Percentiles rank a stretch among this genome's conserved stretches.
Conservation (phyloP, 2,797 vertebrate genomes). For the Ctenosaura bakeri region DNA sequence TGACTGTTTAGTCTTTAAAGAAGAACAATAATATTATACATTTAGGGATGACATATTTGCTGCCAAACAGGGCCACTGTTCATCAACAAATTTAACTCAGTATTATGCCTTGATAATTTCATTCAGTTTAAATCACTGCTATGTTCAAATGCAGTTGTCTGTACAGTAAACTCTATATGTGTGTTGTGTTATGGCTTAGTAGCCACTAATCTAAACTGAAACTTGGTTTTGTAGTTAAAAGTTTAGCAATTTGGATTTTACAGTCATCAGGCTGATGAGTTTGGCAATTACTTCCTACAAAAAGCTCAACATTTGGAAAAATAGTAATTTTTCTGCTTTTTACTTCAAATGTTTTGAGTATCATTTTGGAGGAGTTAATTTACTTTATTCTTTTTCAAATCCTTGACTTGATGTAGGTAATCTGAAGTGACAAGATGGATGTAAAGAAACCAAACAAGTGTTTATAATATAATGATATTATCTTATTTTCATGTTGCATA, state of each 20-base stretch:
- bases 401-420: background rate
- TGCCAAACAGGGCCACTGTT: background rate
- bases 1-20: background rate
- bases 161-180: background rate
- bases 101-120: background rate
- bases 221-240: conserved; percentile 9
- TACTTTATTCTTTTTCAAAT: background rate
- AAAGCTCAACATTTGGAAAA: background rate
- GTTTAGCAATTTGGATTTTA: background rate
- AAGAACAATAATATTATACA: background rate
- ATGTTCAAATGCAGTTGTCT: background rate
- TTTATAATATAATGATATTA: background rate
- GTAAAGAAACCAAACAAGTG: background rate
- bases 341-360: background rate
- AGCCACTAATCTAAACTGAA: conserved; percentile 10
- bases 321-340: background rate
- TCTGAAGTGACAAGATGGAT: background rate
- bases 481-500: background rate
- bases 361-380: background rate
- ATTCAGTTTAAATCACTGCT: background rate
- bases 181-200: background rate
- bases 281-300: conserved; percentile 13
- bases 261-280: background rate
- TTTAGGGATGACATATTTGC: background rate
- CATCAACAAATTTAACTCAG: background rate